Conservation (phyloP, 92 coral and sea anemone species). For the Desmophyllum pertusum region DNA sequence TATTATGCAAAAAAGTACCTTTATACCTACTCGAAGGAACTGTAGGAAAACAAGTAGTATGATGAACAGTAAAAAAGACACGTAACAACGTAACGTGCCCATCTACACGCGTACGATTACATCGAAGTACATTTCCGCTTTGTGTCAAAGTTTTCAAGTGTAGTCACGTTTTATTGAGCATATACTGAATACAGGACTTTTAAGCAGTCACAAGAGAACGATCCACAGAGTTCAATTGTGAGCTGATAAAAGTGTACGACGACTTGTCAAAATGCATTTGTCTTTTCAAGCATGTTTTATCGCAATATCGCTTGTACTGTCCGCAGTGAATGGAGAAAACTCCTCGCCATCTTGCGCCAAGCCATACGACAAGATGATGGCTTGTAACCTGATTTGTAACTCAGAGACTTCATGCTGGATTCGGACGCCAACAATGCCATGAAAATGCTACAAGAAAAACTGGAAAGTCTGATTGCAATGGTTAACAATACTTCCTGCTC, state of each 20-base stretch:
- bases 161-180: too few species aligned
- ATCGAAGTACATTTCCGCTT: too few species aligned
- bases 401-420: slow-evolving; percentile 19
- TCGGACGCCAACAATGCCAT: slow-evolving; percentile 23
- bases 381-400: slow-evolving; percentile 16
- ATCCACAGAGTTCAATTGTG: too few species aligned
- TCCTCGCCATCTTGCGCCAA: not conserved
- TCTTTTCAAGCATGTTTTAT: not conserved
- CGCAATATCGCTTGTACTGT: not conserved
- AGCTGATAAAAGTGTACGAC: not conserved
- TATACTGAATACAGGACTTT: too few species aligned
- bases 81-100: too few species aligned
- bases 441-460: slow-evolving; percentile 3
- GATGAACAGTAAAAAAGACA: too few species aligned
- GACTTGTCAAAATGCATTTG: not conserved
- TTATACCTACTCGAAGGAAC: too few species aligned
- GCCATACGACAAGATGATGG: slow-evolving; percentile 11
- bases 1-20: too few species aligned
- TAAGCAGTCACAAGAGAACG: too few species aligned
- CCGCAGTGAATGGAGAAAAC: not conserved
- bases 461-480: not conserved
- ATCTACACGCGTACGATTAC: too few species aligned
- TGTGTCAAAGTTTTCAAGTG: too few species aligned
- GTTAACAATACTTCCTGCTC: not conserved
- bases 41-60: too few species aligned